Percentiles rank a stretch among this genome's conserved stretches.
Conservation (phyloP, 2,113 vertebrate genomes). For the Myrmecophaga tridactyla region DNA sequence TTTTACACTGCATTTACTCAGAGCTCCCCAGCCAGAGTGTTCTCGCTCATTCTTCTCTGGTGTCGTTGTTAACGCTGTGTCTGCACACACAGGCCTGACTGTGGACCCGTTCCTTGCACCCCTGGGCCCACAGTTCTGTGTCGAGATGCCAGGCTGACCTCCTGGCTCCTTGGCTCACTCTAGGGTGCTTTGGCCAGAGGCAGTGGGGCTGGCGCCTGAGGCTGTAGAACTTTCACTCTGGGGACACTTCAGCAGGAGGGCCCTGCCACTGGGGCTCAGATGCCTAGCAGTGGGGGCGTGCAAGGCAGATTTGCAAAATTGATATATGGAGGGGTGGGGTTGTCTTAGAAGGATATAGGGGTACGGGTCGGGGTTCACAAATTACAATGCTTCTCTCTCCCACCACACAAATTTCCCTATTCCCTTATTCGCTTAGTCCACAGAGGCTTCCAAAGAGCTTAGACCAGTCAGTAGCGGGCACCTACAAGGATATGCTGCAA, state of each 20-base stretch:
- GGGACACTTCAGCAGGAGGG: background rate
- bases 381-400: background rate
- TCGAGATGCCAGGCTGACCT: constrained; percentile 59
- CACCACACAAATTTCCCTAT: background rate
- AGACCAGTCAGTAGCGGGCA: background rate
- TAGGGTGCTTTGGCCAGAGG: background rate
- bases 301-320: background rate
- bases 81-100: constrained; percentile 36
- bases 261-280: background rate
- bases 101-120: background rate
- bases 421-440: background rate
- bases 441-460: background rate
- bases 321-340: background rate
- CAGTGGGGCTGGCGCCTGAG: background rate
- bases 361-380: background rate
- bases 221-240: background rate
- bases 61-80: constrained; percentile 11
- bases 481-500: background rate
- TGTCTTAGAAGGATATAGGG: background rate
- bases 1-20: constrained; percentile 48
- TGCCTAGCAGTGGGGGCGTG: background rate
- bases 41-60: background rate
- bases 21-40: constrained; percentile 47
- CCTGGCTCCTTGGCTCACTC: constrained; percentile 45
- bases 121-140: constrained; percentile 24